phyloP scores from a whole-genome alignment of 2,797 vertebrate species.

The Esox masquinongy region DNA sequence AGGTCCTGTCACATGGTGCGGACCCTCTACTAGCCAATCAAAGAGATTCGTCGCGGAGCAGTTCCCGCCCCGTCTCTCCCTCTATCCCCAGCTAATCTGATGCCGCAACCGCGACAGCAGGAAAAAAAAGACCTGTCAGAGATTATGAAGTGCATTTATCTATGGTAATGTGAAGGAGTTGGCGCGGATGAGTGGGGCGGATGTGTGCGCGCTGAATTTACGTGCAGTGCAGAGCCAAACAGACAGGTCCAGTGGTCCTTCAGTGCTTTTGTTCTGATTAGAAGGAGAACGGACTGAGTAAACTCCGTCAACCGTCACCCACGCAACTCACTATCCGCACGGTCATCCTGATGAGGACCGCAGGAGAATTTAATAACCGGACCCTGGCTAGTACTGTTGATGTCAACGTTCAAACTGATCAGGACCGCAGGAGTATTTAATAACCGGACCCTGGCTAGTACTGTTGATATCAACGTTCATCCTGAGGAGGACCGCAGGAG shows the following conservation, averaged over 20 bases:
- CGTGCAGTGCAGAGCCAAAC: conserved; percentile 47
- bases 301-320: conserved; percentile 48
- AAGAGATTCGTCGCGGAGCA: background rate
- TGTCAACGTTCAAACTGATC: conserved; percentile 44
- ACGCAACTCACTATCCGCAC: conserved; percentile 49
- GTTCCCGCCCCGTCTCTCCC: background rate
- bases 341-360: conserved; percentile 56
- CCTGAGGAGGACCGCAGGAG: conserved; percentile 52
- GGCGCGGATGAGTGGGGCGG: conserved; percentile 11
- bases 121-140: conserved; percentile 35
- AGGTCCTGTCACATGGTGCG: background rate
- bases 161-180: conserved; percentile 47
- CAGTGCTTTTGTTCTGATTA: conserved; percentile 58
- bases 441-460: conserved; percentile 29
- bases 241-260: conserved; percentile 57
- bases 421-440: conserved; percentile 48
- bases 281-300: conserved; percentile 71
- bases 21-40: background rate
- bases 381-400: conserved; percentile 19
- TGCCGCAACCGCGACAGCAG: background rate
- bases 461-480: conserved; percentile 24
- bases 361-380: conserved; percentile 30
- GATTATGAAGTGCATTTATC: conserved; percentile 49
- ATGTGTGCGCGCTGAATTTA: conserved; percentile 33
- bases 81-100: background rate